phyloP scores from a whole-genome alignment of 2,113 vertebrate genomes.

The Vidua macroura region DNA sequence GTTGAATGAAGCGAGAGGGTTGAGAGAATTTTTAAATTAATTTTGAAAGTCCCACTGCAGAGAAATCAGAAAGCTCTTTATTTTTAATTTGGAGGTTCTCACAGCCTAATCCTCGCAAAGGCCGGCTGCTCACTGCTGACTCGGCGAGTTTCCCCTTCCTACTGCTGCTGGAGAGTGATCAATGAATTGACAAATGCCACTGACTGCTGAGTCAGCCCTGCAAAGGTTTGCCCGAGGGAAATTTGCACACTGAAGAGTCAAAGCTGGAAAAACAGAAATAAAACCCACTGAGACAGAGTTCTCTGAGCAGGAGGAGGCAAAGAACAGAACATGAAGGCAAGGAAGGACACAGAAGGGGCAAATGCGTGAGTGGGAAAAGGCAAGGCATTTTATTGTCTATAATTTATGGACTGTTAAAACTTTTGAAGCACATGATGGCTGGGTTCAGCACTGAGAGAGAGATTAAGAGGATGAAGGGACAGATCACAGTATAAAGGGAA shows the following conservation, averaged over 20 bases:
- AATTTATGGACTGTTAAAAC: conserved; percentile 26
- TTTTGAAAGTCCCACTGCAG: conserved; percentile 43
- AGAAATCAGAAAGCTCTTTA: conserved; percentile 15
- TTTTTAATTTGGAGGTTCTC: conserved; percentile 54
- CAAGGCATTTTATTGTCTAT: background rate
- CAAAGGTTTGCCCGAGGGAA: background rate
- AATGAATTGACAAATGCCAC: conserved; percentile 65
- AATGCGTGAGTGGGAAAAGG: background rate
- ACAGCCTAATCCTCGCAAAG: background rate
- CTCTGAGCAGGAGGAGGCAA: background rate
- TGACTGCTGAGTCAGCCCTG: conserved; percentile 56
- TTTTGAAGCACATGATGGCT: background rate
- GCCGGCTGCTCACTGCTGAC: conserved; percentile 30
- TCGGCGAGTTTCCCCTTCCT: background rate
- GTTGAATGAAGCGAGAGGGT: conserved; percentile 12
- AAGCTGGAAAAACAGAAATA: background rate
- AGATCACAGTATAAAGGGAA: background rate
- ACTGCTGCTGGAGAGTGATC: conserved; percentile 8
- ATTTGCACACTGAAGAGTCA: conserved; percentile 21
- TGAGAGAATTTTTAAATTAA: background rate
- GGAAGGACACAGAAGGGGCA: background rate
- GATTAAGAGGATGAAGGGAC: background rate
- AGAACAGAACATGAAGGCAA: background rate
- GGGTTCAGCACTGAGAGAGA: background rate
- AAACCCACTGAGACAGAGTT: background rate